Evolutionary conservation across 2,888 invertebrate species (phyloP).

Genomic region (Ischnus inquisitorius): DNA sequence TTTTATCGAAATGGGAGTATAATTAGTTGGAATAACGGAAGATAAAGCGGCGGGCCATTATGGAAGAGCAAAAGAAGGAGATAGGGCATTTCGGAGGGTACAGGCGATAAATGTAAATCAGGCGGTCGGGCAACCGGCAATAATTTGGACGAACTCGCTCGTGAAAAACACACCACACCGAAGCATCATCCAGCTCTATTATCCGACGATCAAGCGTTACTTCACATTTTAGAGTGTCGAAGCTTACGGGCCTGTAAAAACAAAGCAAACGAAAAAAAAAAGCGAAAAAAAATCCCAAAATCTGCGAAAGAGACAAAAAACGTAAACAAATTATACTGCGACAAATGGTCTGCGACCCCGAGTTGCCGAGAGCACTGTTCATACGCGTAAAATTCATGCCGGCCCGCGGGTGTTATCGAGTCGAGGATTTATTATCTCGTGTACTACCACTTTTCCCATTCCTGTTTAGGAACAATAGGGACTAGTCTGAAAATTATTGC

Average conservation of each 20-base stretch:
- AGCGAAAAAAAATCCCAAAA: neutral
- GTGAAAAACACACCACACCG: slow-evolving; percentile 79
- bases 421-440: slow-evolving; percentile 56
- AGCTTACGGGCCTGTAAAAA: slow-evolving; percentile 12
- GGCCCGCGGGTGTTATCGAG: slow-evolving; percentile 48
- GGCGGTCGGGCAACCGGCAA: slow-evolving; percentile 82
- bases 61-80: slow-evolving; percentile 71
- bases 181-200: slow-evolving; percentile 82
- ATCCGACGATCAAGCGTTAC: slow-evolving; percentile 70
- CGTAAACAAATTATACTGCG: slow-evolving; percentile 19
- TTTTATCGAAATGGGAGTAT: slow-evolving; percentile 83
- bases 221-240: slow-evolving; percentile 69
- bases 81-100: slow-evolving; percentile 28
- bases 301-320: slow-evolving; percentile 27
- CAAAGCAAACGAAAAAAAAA: neutral
- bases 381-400: slow-evolving; percentile 30
- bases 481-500: slow-evolving; percentile 51
- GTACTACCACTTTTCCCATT: slow-evolving; percentile 43
- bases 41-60: slow-evolving; percentile 83
- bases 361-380: neutral
- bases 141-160: slow-evolving; percentile 78
- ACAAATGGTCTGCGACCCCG: slow-evolving; percentile 11
- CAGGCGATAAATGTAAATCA: slow-evolving; percentile 85
- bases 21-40: slow-evolving; percentile 84
- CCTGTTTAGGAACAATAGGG: slow-evolving; percentile 57